Evolutionary conservation across 2,797 vertebrate species (phyloP), one percentile per base, ranked within the genome.

Genomic region (Ctenopoma kingsleyae): DNA sequence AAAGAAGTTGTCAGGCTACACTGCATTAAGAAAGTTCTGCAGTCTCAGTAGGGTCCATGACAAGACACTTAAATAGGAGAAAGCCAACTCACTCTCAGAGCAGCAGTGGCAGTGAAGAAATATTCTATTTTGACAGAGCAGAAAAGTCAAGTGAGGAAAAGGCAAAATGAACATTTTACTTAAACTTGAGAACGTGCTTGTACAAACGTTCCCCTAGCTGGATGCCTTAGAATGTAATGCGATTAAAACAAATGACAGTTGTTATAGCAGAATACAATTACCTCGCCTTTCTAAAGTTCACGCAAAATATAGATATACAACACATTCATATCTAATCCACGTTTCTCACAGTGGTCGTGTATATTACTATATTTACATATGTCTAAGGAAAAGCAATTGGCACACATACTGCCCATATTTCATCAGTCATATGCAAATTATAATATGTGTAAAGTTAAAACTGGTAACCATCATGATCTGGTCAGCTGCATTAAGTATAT

Each of bases 21-120:
- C 47, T 62, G 25, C 54, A 47, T 47, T 38, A 50, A n/a, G 9
- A 60, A 73, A 63, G 19, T 54, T 20, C 15, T 71, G 20, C 44
- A 2, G 1, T 57, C n/a, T 22, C 38, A 57, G 47, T 19, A 23
- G 43, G 8, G 9, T 27, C 16, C n/a, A 55, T 40, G 22, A 22
- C 3, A 44, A 71, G 32, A 40, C 8, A 38, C 13, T 38, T 2
- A 52, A 22, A 40, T 9, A 32, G 9, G 30, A 32, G 4, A 23
- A 19, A 53, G 17, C 16, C 10, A 46, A 17, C 0, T 54, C 19
- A 40, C 48, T 62, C 7, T 32, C 3, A 19, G n/a, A 7, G 11
- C 2, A 69, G 22, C 32, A 40, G 43, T 27, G 9, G 8, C 35
- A 52, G 15, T 67, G 23, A 56, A 32, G 23, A 35, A 23, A 51